Conservation (phyloP, 2,797 vertebrate genomes). For the Melanotaenia boesemani region DNA sequence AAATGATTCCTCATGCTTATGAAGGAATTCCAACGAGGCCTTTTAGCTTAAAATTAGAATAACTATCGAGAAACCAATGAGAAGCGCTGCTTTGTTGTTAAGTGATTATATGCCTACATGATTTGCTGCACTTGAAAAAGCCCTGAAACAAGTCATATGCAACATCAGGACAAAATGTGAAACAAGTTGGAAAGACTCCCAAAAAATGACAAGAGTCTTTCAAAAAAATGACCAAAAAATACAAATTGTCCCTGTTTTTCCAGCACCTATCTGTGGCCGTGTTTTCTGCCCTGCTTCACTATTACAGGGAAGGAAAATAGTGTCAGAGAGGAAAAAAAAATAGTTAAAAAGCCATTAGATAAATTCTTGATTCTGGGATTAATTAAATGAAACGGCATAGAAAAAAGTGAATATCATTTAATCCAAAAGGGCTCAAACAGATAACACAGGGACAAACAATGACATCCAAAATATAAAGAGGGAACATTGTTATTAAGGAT, state of each 20-base stretch:
- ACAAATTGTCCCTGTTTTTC: not conserved
- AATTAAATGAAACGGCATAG: not conserved
- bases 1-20: not conserved
- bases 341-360: not conserved
- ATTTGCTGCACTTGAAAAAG: not conserved
- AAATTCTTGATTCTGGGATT: not conserved
- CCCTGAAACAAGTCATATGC: not conserved
- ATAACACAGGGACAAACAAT: not conserved
- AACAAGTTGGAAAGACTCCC: not conserved
- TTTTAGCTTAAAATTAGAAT: not conserved
- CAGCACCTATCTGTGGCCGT: not conserved
- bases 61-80: not conserved
- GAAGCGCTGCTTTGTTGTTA: not conserved
- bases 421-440: conserved; percentile 1
- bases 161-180: not conserved
- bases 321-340: not conserved
- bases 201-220: conserved; percentile 16
- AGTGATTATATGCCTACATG: not conserved
- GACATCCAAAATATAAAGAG: not conserved
- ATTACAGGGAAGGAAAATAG: conserved; percentile 16
- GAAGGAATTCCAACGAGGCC: not conserved
- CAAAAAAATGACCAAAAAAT: not conserved
- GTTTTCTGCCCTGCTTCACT: not conserved
- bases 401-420: not conserved
- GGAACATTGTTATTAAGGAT: not conserved